Base-by-base conservation (phyloP, 2,113 vertebrate genomes). In the Lasiurus cinereus region DNA sequence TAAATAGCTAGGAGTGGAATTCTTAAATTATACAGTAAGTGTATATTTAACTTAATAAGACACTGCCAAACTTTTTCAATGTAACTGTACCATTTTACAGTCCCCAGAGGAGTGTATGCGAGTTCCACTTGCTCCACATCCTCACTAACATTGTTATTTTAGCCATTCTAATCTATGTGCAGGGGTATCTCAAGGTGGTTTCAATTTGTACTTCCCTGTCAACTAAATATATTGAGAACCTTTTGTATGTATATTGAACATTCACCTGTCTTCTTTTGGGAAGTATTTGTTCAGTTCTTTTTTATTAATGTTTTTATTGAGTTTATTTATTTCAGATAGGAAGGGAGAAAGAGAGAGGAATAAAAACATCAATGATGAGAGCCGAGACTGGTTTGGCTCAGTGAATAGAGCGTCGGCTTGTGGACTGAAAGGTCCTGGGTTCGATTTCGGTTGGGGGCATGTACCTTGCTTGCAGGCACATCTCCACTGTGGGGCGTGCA, bases 151-250 rank as follows among this genome's bases (percentile, higher is more conserved):
- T 85, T 64, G 12, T 83, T 66, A 67, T 87, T 86, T 70, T 50
- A 92, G 50, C 33, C 59, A 22, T 46, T 78, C 62, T 83, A 14
- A 10, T 56, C 18, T 52, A 7, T 69, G 43, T 29, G 16, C n/a
- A n/a, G 14, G 59, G 82, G 24, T 70, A 14, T 33, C 59, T 80
- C 24, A 18, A 56, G 33, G 43, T 70, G 43, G 43, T 59, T 96
- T 93, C 59, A 52, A 62, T 76, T 85, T 50, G 46, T 82, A 56
- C 50, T 85, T 94, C 50, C 43, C 67, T 56, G 90, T 48, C 31
- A 36, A 64, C 69, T 66, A 54, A 54, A 76, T 59, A 50, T 46
- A 52, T 7, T 77, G 52, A 90, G 27, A 56, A 73, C 67, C 36
- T 79, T 93, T 74, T 69, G 54, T 64, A 18, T 18, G 21, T 22